Percentiles rank a stretch among this genome's conserved stretches.
Conservation (phyloP, 2,113 vertebrate genomes). For the Osmerus mordax region DNA sequence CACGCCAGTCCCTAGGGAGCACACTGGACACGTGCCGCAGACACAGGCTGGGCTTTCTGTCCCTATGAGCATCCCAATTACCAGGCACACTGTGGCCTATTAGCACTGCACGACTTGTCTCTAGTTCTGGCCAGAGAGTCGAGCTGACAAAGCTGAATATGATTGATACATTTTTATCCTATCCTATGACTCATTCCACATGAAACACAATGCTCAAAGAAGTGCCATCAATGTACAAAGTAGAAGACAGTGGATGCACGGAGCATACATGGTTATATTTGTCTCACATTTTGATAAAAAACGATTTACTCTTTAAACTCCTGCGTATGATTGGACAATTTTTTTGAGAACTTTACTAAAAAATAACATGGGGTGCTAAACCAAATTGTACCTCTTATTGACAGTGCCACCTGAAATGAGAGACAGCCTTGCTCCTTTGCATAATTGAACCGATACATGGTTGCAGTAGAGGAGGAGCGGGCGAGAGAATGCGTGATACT, state of each 20-base stretch:
- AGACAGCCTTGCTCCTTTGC: not conserved
- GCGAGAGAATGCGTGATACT: not conserved
- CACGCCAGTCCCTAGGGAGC: constrained; percentile 9
- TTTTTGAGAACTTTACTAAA: no score
- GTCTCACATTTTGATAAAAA: no score
- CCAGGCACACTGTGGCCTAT: constrained; percentile 9
- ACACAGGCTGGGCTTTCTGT: constrained; percentile 13
- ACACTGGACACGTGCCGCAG: constrained; percentile 5
- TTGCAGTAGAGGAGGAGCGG: not conserved
- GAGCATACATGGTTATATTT: no score
- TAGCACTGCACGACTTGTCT: not conserved
- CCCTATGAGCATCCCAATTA: constrained; percentile 16
- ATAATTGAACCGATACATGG: constrained; percentile 10
- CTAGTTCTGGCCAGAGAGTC: constrained; percentile 25
- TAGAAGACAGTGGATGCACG: no score
- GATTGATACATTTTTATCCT: constrained; percentile 9
- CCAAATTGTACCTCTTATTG: constrained; percentile 3
- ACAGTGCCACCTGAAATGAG: not conserved
- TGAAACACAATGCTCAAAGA: not conserved
- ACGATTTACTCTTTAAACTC: no score
- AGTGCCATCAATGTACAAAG: not conserved
- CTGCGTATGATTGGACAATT: no score
- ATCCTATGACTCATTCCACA: constrained; percentile 10
- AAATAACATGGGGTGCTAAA: not conserved
- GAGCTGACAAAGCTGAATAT: constrained; percentile 28